These are phyloP conservation scores for Drosophila gaucha DNA, from an alignment of 2,888 invertebrate species.

Conservation along the genomic window DNA sequence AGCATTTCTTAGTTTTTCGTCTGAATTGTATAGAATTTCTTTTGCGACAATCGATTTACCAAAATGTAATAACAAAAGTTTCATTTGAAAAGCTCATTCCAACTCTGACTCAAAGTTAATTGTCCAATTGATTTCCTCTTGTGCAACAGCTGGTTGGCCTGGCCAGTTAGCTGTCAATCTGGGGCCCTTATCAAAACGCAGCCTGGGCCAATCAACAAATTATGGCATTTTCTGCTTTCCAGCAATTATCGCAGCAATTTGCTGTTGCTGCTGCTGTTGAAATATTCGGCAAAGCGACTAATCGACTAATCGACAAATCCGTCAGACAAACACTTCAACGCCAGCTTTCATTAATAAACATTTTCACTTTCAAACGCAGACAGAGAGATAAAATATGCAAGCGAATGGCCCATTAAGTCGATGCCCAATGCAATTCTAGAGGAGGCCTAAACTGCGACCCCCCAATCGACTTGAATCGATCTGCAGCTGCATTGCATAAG, in stretches of 20 bases:
- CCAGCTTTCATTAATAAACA: slow-evolving; percentile 55
- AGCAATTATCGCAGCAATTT: slow-evolving; percentile 64
- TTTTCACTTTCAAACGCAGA: slow-evolving; percentile 63
- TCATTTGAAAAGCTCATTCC: not conserved
- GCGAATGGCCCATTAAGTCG: slow-evolving; percentile 49
- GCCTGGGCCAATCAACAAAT: slow-evolving; percentile 56
- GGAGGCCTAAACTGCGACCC: slow-evolving; percentile 11
- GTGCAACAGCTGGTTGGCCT: slow-evolving; percentile 29
- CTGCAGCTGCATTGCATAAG: slow-evolving; percentile 54
- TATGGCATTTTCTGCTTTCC: slow-evolving; percentile 71
- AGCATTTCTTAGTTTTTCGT: not conserved
- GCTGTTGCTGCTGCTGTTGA: slow-evolving; percentile 24
- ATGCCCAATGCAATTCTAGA: slow-evolving; percentile 59
- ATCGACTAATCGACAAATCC: slow-evolving; percentile 63
- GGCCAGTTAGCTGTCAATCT: slow-evolving; percentile 22
- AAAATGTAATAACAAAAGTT: not conserved
- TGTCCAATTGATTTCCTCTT: slow-evolving; percentile 62
- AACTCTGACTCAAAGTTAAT: slow-evolving; percentile 14
- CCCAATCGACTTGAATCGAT: slow-evolving; percentile 8
- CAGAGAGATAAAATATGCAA: slow-evolving; percentile 32
- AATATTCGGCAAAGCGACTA: slow-evolving; percentile 48
- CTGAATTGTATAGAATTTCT: not conserved
- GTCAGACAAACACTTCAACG: slow-evolving; percentile 59
- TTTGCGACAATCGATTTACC: too few relatives aligned
- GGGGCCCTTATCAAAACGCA: slow-evolving; percentile 45